These are phyloP conservation scores for Troglohyphantes excavatus DNA, from an alignment of 2,888 invertebrate genomes.

Conservation along the genomic window DNA sequence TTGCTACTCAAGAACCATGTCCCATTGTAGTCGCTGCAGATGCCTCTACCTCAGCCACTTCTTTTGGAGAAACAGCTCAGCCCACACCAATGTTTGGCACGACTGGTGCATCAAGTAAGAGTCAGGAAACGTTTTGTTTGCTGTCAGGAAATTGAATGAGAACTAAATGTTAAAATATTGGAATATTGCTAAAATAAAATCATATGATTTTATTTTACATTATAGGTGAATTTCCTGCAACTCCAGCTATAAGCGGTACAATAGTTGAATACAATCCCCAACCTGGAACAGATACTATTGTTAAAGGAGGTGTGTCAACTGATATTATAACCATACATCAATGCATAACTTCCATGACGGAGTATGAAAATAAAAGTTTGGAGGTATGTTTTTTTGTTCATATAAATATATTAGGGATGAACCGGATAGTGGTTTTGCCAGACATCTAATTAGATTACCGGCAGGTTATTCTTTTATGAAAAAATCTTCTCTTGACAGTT, in stretches of 20 bases:
- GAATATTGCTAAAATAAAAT: too few species aligned
- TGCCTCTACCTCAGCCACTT: conserved; percentile 77
- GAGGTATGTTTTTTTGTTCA: conserved; percentile 86
- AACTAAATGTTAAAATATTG: too few species aligned
- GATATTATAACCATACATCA: conserved; percentile 96
- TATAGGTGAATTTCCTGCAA: conserved; percentile 64
- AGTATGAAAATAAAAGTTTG: conserved; percentile 95
- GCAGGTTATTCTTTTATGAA: too few species aligned
- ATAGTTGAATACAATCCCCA: conserved; percentile 93
- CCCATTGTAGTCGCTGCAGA: conserved; percentile 78
- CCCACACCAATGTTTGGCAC: conserved; percentile 86
- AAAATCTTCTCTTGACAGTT: too few species aligned
- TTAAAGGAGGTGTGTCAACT: conserved; percentile 92
- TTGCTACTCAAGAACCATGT: conserved; percentile 41
- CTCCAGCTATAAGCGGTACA: conserved; percentile 87
- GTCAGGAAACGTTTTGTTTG: too few species aligned
- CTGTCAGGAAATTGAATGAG: too few species aligned
- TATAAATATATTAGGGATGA: too few species aligned
- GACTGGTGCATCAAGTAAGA: conserved; percentile 80
- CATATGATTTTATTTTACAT: not conserved
- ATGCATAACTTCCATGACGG: conserved; percentile 99
- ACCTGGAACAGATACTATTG: conserved; percentile 93
- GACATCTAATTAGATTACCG: too few species aligned
- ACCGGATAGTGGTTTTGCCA: too few species aligned
- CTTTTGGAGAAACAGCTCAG: conserved; percentile 81